Percentiles rank a stretch among this genome's conserved stretches.
Conservation (phyloP, 2,797 vertebrate genomes). For the Myotis daubentonii region DNA sequence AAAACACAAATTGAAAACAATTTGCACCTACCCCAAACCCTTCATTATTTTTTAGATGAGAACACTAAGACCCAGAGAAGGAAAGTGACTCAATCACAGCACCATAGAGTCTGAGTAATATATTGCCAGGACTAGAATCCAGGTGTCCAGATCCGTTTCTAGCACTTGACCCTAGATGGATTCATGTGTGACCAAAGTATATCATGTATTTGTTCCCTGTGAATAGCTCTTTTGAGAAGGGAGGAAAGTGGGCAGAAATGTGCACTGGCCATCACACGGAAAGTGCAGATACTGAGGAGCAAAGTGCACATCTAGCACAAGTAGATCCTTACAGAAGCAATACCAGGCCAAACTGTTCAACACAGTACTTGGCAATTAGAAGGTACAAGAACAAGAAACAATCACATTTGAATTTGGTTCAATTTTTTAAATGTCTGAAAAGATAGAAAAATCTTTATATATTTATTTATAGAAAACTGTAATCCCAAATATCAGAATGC, state of each 20-base stretch:
- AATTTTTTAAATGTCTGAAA: constrained; percentile 27
- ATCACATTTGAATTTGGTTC: constrained; percentile 20
- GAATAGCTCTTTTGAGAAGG: neutral
- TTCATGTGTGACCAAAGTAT: neutral
- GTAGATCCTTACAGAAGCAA: constrained; percentile 11
- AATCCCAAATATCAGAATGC: constrained; percentile 27
- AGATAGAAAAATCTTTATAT: neutral
- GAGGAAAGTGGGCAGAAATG: neutral
- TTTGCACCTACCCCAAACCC: neutral
- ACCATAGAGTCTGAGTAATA: neutral
- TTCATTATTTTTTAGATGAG: neutral
- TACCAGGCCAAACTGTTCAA: neutral
- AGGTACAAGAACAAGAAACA: constrained; percentile 37
- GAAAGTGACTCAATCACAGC: neutral
- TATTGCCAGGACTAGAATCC: constrained; percentile 1
- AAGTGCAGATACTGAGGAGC: neutral
- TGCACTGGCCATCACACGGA: neutral
- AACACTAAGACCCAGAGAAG: neutral
- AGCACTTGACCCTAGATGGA: neutral
- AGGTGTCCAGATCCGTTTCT: neutral
- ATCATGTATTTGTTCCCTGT: neutral
- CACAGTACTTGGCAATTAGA: neutral
- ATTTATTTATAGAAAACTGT: constrained; percentile 37
- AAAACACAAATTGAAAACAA: neutral
- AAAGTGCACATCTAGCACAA: neutral